Evolutionary conservation across 2,888 invertebrate genomes (phyloP), one percentile per base, ranked within the genome.

Genomic region (Hirtodrosophila trivittata): DNA sequence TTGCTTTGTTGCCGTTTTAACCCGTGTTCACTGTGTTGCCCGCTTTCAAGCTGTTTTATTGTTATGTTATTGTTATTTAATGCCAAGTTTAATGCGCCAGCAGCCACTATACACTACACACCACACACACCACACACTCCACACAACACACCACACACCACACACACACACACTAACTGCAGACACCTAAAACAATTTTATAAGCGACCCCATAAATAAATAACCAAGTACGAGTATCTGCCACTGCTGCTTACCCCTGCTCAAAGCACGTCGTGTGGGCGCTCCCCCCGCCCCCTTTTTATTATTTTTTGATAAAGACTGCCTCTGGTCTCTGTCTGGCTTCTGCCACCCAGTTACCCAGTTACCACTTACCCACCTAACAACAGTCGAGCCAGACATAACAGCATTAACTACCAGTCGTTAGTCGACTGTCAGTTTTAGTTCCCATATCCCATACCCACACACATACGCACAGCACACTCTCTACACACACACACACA

Each of bases 11-110:
- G 45, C 6, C 52, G 9, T 28, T 1, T 28, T 28, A 4, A 28
- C 1, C 6, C 52, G 9, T 28, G 28, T 28, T 28, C 7, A 28
- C 1, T 10, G 35, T 52, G 38, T 35, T 28, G 39, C 41, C 9
- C 47, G 56, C 33, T 33, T 69, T 64, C 47, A 54, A 68, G 64
- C 58, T 63, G 60, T 62, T 84, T 86, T 81, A 80, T 84, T 84
- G 76, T 80, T 64, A 67, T 66, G 80, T 76, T 83, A 80, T 86
- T 86, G 84, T 80, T 86, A 86, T 86, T 80, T 86, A 80, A 80
- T 84, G 77, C 71, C 81, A 75, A 69, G 68, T 64, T 77, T 78
- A 83, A 78, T 84, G 82, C 78, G 75, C 78, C 77, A 78, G 77
- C 82, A 21, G 18, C 18, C 18, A 21, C 3, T 5, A 21, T 2